Evolutionary conservation across 2,888 invertebrate species (phyloP), one percentile per base, ranked within the genome.

Genomic region (Torymus tubicola): DNA sequence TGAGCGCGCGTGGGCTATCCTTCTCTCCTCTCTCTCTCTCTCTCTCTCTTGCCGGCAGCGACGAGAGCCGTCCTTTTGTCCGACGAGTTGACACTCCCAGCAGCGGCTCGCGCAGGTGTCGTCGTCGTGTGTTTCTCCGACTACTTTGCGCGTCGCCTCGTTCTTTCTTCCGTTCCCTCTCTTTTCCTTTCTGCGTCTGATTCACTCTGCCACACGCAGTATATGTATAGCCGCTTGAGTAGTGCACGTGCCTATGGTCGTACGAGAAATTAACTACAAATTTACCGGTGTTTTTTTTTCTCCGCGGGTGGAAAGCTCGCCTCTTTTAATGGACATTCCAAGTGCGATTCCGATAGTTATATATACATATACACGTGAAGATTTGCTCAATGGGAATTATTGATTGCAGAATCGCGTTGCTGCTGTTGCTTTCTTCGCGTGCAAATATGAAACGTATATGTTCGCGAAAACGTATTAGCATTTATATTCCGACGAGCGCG

Each of bases 41-140:
- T 61, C 53, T 53, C 52, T 14, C 31, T 16, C 61, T 5, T 21
- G 21, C 65, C 18, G 13, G 14, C 42, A 42, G 42, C 42, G 42
- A 42, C 18, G 68, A 63, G 58, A 68, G 78, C 42, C 70, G 69
- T 77, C 70, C 77, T 78, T 78, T 78, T 72, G 71, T 72, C 64
- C 77, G 18, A 24, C 63, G 42, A 58, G 63, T 53, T 16, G 78
- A 73, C 78, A 78, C 78, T 78, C 78, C 78, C 78, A 58, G 14
- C 42, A 8, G 14, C 21, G 21, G 21, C 21, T 21, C 50, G 78
- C 50, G 78, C 78, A 78, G 78, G 72, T 78, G 75, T 53, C 31
- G 13, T 16, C 5, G 53, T 10, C n/a, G 16, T 53, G 42, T 60
- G 60, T 78, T 72, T 67, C 78, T 68, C 67, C 72, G 72, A 67